These are phyloP conservation scores for Samia ricini DNA, from an alignment of 1,140 invertebrate species.

Conservation along the genomic window DNA sequence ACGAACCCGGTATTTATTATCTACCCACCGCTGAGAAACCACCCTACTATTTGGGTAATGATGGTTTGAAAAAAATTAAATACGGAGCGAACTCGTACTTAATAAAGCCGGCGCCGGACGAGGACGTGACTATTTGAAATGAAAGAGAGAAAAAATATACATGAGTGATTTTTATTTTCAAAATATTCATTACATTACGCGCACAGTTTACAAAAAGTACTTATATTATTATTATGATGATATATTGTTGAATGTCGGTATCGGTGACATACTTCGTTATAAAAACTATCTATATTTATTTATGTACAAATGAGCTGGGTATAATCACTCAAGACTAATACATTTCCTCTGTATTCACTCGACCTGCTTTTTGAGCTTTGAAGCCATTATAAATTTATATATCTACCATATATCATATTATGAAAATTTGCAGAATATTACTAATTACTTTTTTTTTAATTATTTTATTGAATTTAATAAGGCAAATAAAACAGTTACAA, in stretches of 20 bases:
- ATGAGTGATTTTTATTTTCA: constrained; percentile 50
- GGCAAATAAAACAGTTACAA: neutral
- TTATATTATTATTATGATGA: no score
- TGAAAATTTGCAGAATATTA: neutral
- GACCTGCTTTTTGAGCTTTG: constrained; percentile 25
- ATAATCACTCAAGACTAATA: constrained; percentile 24
- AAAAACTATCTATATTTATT: constrained; percentile 44
- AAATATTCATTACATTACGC: constrained; percentile 39
- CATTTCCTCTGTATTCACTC: neutral
- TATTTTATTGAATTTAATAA: neutral
- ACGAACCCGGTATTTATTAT: constrained; percentile 57
- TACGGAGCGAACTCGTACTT: constrained; percentile 49
- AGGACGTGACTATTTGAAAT: constrained; percentile 48
- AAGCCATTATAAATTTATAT: constrained; percentile 22
- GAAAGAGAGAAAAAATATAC: constrained; percentile 22
- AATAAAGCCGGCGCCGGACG: constrained; percentile 42
- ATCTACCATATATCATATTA: constrained; percentile 5
- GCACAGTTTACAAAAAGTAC: constrained; percentile 35
- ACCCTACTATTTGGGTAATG: constrained; percentile 46
- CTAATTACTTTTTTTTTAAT: neutral
- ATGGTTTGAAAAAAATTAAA: constrained; percentile 37
- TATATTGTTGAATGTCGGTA: constrained; percentile 13
- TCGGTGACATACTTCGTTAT: constrained; percentile 24
- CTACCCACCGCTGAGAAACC: constrained; percentile 42
- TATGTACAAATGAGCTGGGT: constrained; percentile 29